phyloP scores from a whole-genome alignment of 1,140 invertebrate genomes.

The Mercenaria mercenaria region DNA sequence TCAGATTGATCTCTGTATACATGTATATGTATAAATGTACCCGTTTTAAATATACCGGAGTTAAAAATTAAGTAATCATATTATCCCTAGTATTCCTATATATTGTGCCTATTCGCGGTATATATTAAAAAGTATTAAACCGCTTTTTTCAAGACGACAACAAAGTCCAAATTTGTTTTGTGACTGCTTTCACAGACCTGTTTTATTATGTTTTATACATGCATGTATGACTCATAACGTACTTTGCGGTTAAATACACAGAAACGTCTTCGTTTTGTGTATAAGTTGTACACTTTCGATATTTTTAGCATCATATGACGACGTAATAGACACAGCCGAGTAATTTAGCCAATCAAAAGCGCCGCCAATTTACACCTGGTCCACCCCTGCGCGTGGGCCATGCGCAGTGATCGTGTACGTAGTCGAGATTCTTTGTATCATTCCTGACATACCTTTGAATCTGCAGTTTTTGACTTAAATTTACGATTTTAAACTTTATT shows the following conservation, averaged over 20 bases:
- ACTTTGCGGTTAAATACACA: slow-evolving; percentile 51
- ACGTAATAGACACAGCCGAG: slow-evolving; percentile 40
- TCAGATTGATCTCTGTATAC: no score
- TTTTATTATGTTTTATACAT: slow-evolving; percentile 11
- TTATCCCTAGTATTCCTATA: no score
- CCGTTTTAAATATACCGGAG: no score
- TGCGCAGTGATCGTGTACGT: slow-evolving; percentile 94
- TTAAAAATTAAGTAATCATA: no score
- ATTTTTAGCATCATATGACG: slow-evolving; percentile 65
- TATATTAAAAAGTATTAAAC: no score
- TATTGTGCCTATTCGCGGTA: no score
- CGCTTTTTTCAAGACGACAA: no score
- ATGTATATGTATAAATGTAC: no score
- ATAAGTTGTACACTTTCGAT: slow-evolving; percentile 42
- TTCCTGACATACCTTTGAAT: slow-evolving; percentile 97
- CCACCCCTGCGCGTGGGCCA: slow-evolving; percentile 91
- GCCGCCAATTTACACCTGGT: slow-evolving; percentile 64
- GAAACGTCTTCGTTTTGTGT: slow-evolving; percentile 36
- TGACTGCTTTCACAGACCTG: background rate
- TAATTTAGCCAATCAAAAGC: slow-evolving; percentile 59
- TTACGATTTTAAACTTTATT: slow-evolving; percentile 59
- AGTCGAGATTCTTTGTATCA: slow-evolving; percentile 97
- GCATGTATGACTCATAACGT: slow-evolving; percentile 33
- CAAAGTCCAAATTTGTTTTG: no score
- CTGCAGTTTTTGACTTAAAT: slow-evolving; percentile 84